These are phyloP conservation scores for Zaprionus gabonicus DNA, from an alignment of 1,140 invertebrate species.

Conservation along the genomic window DNA sequence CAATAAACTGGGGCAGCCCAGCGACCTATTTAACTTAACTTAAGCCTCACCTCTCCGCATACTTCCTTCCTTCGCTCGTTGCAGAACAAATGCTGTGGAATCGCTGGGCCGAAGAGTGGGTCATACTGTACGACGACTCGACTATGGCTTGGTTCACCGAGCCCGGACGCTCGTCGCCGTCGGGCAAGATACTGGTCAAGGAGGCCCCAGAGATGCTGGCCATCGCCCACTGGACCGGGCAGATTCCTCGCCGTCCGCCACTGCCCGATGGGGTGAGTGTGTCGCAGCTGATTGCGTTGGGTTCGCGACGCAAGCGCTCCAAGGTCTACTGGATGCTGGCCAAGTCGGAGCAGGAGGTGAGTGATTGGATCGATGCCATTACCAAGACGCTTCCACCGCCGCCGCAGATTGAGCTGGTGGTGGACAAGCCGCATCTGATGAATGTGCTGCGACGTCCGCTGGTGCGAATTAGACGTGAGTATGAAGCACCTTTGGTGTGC, in stretches of 20 bases:
- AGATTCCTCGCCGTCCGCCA: slow-evolving; percentile 89
- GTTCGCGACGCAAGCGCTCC: slow-evolving; percentile 86
- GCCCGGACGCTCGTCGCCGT: slow-evolving; percentile 78
- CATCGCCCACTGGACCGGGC: slow-evolving; percentile 90
- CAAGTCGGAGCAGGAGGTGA: slow-evolving; percentile 88
- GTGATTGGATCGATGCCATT: slow-evolving; percentile 90
- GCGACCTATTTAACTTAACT: too few relatives aligned
- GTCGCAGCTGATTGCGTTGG: slow-evolving; percentile 90
- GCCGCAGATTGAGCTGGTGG: slow-evolving; percentile 87
- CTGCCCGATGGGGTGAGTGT: slow-evolving; percentile 88
- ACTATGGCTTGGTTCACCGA: slow-evolving; percentile 91
- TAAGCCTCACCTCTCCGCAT: too few relatives aligned
- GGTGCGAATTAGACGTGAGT: slow-evolving; percentile 87
- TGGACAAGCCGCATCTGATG: slow-evolving; percentile 87
- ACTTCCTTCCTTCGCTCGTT: background rate
- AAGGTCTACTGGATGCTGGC: slow-evolving; percentile 88
- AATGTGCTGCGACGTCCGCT: slow-evolving; percentile 87
- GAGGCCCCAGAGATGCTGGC: slow-evolving; percentile 91
- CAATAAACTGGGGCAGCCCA: too few relatives aligned
- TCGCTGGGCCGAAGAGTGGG: slow-evolving; percentile 92
- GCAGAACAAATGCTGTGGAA: slow-evolving; percentile 90
- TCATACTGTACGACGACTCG: slow-evolving; percentile 91
- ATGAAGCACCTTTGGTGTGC: slow-evolving; percentile 9
- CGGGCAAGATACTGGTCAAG: slow-evolving; percentile 86
- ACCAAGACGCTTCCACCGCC: slow-evolving; percentile 88